Evolutionary conservation across 2,888 invertebrate species (phyloP), one percentile per base, ranked within the genome.

Genomic region (Drosophila multiciliata): DNA sequence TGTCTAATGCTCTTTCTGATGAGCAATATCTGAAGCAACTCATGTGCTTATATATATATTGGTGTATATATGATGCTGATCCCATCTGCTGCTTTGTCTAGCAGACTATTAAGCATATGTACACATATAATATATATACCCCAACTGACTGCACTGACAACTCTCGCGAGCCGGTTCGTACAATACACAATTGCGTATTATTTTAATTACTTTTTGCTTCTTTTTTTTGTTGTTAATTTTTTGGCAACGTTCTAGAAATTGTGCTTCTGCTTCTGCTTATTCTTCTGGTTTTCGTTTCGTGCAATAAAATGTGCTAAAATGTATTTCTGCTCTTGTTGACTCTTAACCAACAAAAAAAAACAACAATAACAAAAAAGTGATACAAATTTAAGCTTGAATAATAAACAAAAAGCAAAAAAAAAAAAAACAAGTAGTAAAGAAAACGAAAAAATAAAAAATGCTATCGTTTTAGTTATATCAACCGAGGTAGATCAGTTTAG

Each of bases 131-230:
- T 67, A 49, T 63, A 66, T 36, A 38, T 9, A 49, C 49, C 15
- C 23, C 23, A 23, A 15, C 11, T 3, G 35, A 23, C 50, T 45
- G 45, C 42, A 53, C 54, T 35, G 40, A 57, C 48, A 45, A 32
- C 53, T 53, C 53, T 40, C 36, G 53, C 52, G 74, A 63, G 60
- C 66, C 59, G 60, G 49, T 73, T 74, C 54, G 53, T 76, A 60
- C 72, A 72, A 69, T 55, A 66, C 72, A 88, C 81, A 88, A 85
- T 88, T 85, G 84, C 89, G 83, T 80, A 83, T 86, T 88, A 83
- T 83, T 84, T 86, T 71, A 86, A 86, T 86, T 86, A 85, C 73
- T 66, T 49, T 20, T 68, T 68, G 7, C 7, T 20, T 40, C 60
- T 53, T 48, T 63, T 42, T 23, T 63, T 26, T 38, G 54, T 5